Base-by-base conservation (phyloP, 1,140 invertebrate genomes). In the Lasioglossum albipes region DNA sequence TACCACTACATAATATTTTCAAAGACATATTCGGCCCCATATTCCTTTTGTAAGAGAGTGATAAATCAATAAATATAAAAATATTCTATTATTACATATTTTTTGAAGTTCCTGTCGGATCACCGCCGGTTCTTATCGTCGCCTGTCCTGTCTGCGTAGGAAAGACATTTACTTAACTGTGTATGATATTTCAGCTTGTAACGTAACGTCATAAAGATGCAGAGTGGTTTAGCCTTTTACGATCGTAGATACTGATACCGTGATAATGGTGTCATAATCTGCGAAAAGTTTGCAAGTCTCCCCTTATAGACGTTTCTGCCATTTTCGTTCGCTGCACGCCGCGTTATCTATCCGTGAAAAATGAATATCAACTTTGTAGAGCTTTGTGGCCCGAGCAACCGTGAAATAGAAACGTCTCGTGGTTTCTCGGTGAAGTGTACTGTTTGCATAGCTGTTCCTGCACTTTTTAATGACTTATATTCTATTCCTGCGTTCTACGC, bases 101-200 rank as follows among this genome's bases (percentile, higher is more conserved):
- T n/a, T n/a, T n/a, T n/a, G n/a, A n/a, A n/a, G n/a, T n/a, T 45
- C 41, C 41, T 45, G 65, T 67, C 41, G 65, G 42, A 67, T 67
- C 65, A 12, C 65, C 65, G 65, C n/a, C 7, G 20, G 20, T 2
- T 74, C 61, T 52, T 54, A 36, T 66, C 49, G 45, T 66, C 62
- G 62, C 49, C 22, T 62, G 45, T 74, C n/a, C 13, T 16, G 73
- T 7, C 18, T 36, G 42, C 57, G 16, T 27, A 41, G 16, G 3
- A 27, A 27, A 72, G 4, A 62, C 36, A 22, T 45, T 73, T 42
- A 54, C 31, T 7, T 36, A 45, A 31, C 31, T 7, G 54, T 27
- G 18, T 36, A 12, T 42, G 3, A 42, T 61, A 27, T 45, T 9
- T 22, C 13, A 7, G 2, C 18, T 64, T 70, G n/a, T 7, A 13